phyloP scores from a whole-genome alignment of 2,113 vertebrate species.

The Podiceps cristatus region DNA sequence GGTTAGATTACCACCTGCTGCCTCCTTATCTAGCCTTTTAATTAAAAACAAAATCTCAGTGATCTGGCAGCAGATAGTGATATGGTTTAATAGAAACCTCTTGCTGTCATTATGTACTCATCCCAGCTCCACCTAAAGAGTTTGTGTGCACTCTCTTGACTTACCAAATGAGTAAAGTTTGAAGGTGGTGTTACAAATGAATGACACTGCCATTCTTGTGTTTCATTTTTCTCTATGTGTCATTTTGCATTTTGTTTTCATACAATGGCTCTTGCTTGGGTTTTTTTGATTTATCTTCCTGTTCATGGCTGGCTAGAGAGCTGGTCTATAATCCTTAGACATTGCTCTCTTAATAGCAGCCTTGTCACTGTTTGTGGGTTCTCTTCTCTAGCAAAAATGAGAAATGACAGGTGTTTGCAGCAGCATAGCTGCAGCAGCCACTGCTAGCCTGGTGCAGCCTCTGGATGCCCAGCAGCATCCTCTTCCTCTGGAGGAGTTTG shows the following conservation, averaged over 20 bases:
- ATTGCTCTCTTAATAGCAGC: background rate
- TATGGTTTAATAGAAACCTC: background rate
- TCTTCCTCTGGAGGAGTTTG: background rate
- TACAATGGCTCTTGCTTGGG: fast-evolving
- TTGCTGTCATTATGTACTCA: background rate
- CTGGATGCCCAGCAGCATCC: background rate
- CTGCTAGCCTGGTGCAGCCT: background rate
- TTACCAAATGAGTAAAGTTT: background rate
- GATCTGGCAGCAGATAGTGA: background rate
- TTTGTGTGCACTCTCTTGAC: background rate
- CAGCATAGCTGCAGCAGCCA: background rate
- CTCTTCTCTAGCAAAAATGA: background rate
- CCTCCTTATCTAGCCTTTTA: background rate
- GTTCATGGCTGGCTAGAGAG: background rate
- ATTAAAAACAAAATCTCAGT: background rate
- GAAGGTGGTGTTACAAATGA: background rate
- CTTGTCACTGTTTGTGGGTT: background rate
- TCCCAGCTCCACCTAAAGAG: background rate
- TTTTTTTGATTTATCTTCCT: background rate
- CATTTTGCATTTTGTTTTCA: background rate
- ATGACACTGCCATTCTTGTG: background rate
- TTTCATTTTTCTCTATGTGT: background rate
- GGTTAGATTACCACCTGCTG: background rate
- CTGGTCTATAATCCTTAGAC: background rate
- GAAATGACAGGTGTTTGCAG: background rate